phyloP scores from a whole-genome alignment of 2,888 invertebrate species.

The Limenitis camilla region DNA sequence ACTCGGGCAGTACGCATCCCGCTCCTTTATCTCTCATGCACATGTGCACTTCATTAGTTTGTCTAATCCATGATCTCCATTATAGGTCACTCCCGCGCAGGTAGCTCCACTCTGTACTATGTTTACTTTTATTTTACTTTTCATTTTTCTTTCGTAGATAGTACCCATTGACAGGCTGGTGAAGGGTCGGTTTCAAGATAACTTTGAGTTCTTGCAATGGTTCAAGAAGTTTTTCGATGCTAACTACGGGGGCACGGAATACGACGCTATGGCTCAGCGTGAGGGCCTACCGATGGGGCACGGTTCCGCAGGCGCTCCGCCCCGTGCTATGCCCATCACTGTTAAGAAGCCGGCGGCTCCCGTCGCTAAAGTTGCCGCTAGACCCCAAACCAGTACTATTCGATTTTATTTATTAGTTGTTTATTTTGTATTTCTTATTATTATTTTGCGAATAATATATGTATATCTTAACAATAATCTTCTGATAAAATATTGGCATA shows the following conservation, averaged over 20 bases:
- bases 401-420: constrained; percentile 42
- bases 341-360: constrained; percentile 63
- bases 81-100: constrained; percentile 26
- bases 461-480: constrained; percentile 1
- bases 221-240: constrained; percentile 99
- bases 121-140: constrained; percentile 47
- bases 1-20: constrained; percentile 63
- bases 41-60: constrained; percentile 33
- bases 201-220: constrained; percentile 99
- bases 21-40: constrained; percentile 30
- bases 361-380: constrained; percentile 75
- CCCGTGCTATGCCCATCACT: constrained; percentile 58
- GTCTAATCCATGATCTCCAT: constrained; percentile 3
- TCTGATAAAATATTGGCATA: constrained; percentile 2
- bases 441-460: not conserved
- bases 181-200: constrained; percentile 99
- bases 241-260: constrained; percentile 96
- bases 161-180: constrained; percentile 95
- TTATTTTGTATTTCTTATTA: no score
- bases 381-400: constrained; percentile 77
- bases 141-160: constrained; percentile 80
- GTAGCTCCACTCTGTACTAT: constrained; percentile 43
- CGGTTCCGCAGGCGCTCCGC: constrained; percentile 77
- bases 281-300: constrained; percentile 90
- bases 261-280: constrained; percentile 91